phyloP scores from a whole-genome alignment of 2,888 invertebrate genomes.

The Mylabris sibirica region DNA sequence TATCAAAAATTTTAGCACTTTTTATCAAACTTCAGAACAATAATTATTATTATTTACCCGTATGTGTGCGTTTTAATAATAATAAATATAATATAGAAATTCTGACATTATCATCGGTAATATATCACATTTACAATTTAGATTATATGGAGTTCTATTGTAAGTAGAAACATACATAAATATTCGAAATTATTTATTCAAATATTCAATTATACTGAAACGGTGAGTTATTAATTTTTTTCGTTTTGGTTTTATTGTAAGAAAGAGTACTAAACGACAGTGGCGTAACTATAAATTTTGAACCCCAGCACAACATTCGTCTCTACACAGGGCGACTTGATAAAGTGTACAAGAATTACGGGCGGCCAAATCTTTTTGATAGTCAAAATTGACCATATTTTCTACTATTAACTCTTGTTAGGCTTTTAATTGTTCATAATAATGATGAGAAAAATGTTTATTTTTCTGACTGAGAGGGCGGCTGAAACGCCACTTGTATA shows the following conservation, averaged over 20 bases:
- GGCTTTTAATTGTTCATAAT: too few relatives aligned
- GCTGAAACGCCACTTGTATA: too few relatives aligned
- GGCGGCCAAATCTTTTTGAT: too few relatives aligned
- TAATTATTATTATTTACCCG: neutral
- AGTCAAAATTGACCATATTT: too few relatives aligned
- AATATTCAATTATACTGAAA: slow-evolving; percentile 7
- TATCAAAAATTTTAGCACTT: neutral
- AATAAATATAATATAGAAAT: neutral
- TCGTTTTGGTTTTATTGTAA: neutral
- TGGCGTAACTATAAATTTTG: too few relatives aligned
- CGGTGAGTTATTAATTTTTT: neutral
- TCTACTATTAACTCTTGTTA: too few relatives aligned
- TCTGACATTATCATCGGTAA: neutral
- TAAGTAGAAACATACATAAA: neutral
- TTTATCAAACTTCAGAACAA: neutral
- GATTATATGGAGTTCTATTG: neutral
- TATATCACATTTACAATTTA: slow-evolving; percentile 8
- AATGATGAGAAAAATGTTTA: too few relatives aligned
- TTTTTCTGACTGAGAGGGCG: too few relatives aligned
- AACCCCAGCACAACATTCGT: too few relatives aligned
- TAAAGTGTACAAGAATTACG: too few relatives aligned
- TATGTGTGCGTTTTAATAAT: neutral
- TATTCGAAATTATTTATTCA: neutral
- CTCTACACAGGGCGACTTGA: too few relatives aligned
- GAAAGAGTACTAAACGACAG: too few relatives aligned